Base-by-base conservation (phyloP, 2,113 vertebrate species). In the Alethe castanea region DNA sequence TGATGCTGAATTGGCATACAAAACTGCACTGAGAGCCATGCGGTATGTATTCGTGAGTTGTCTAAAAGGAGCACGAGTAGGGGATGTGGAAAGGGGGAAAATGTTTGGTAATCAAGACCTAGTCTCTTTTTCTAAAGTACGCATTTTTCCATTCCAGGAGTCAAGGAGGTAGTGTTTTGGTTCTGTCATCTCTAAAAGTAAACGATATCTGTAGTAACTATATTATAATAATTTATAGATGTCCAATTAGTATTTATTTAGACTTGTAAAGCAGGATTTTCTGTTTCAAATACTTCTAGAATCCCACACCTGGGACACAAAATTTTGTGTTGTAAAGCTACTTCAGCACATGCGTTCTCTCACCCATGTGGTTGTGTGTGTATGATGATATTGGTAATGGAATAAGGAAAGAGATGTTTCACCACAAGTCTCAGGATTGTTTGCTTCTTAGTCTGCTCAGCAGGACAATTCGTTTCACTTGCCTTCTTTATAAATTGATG, bases 1-100 rank as follows among this genome's bases (percentile, higher is more conserved):
- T 65, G 99, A 99, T 98, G 98, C 98, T 97, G 99, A 99, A 96
- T 94, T 99, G 98, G 99, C 99, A 97, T 99, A 99, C 98, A 99
- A 98, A 98, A 98, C 98, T 98, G 99, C 99, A 98, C 98, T 99
- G 98, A 98, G 99, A 98, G 99, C 99, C 95, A 99, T 99, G 99
- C 98, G 99, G 99, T 99, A 98, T 3, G 99, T 98, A 91, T 86
- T 92, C 44, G 36, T 11, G 11, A 70, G 69, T 88, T 16, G 1
- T 72, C 56, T 53, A 61, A 87, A 87, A 83, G 85, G 42, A 77
- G 17, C 31, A 50, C 6, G 9, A 52, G 45, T 28, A 45, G 28
- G 48, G 26, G 15, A 22, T 81, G 3, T 22, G 70, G 73, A 88
- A 94, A 90, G 20, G 53, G 26, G 42, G 29, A 57, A 48, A 36